These are phyloP conservation scores for Himalopsyche phryganea DNA, from an alignment of 1,140 invertebrate species.

Conservation along the genomic window DNA sequence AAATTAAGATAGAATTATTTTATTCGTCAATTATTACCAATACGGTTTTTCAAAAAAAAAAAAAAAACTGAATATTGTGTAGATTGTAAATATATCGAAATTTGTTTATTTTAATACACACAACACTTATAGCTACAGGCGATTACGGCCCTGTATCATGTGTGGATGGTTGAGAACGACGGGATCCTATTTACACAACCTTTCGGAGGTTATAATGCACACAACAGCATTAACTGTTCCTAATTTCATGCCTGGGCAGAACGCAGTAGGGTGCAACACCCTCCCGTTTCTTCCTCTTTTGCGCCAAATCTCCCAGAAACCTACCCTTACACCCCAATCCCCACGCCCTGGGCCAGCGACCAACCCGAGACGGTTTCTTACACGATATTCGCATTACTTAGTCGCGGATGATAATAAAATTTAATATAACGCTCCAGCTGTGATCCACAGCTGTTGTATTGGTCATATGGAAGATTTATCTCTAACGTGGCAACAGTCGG, in stretches of 20 bases:
- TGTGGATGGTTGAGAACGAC: not conserved
- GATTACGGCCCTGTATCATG: too few relatives aligned
- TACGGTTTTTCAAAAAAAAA: too few relatives aligned
- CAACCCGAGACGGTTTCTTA: constrained; percentile 44
- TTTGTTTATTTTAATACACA: too few relatives aligned
- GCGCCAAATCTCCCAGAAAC: not conserved
- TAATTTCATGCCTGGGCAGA: constrained; percentile 30
- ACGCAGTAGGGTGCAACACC: constrained; percentile 4
- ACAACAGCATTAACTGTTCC: constrained; percentile 31
- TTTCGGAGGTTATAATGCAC: constrained; percentile 27
- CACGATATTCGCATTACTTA: constrained; percentile 57
- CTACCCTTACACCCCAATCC: not conserved
- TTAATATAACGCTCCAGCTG: constrained; percentile 47
- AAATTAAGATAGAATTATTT: too few relatives aligned
- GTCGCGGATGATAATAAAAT: constrained; percentile 55
- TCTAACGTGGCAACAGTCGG: too few relatives aligned
- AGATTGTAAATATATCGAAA: too few relatives aligned
- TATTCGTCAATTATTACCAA: too few relatives aligned
- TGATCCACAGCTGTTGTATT: not conserved
- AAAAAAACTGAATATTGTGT: too few relatives aligned
- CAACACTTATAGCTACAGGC: too few relatives aligned
- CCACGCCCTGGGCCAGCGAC: constrained; percentile 5
- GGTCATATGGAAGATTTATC: too few relatives aligned
- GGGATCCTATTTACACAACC: constrained; percentile 31
- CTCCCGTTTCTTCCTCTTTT: not conserved